Evolutionary conservation across 2,888 invertebrate genomes (phyloP), one percentile per base, ranked within the genome.

Genomic region (Oscheius sp.): DNA sequence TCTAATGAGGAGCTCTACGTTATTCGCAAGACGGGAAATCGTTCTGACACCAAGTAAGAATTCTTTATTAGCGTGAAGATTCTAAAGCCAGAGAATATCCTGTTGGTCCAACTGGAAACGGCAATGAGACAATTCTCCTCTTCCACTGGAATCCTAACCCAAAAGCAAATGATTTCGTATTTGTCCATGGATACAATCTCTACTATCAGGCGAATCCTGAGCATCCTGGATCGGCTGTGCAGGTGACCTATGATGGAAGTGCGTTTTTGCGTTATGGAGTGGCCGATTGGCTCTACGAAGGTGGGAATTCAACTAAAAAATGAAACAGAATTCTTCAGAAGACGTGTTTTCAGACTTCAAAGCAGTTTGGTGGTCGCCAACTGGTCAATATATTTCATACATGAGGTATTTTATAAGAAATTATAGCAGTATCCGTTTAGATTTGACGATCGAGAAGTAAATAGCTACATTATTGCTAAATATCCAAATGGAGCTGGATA

Each of bases 331-430:
- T 13, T 16, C 59, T 82, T 58, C 64, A 83, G 85, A 85, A 74
- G 84, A 85, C 69, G 83, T 85, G 9, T 53, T 83, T 7, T 73
- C 69, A 41, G 64, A 55, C 6, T 46, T 74, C 2, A 71, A 73
- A 29, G 79, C 84, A 12, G 61, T 85, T 29, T 85, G 84, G 84
- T 85, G 83, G 84, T 83, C 85, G 5, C 70, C 69, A 7, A 69
- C 76, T 0, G 84, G 84, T 1, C 35, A 76, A 49, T 83, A 80
- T 68, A 53, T 84, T 9, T 81, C 61, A 1, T 61, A 61, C 12
- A 61, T 61, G 61, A 61, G 41, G 61, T 85, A 82, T 27, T 85
- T 85, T 56, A 58, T n/a, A n/a, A n/a, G n/a, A n/a, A n/a, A n/a
- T n/a, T n/a, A n/a, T n/a, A n/a, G n/a, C n/a, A n/a, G n/a, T n/a